Evolutionary conservation across 2,888 invertebrate species (phyloP).

Genomic region (Alviniconcha strummeri): DNA sequence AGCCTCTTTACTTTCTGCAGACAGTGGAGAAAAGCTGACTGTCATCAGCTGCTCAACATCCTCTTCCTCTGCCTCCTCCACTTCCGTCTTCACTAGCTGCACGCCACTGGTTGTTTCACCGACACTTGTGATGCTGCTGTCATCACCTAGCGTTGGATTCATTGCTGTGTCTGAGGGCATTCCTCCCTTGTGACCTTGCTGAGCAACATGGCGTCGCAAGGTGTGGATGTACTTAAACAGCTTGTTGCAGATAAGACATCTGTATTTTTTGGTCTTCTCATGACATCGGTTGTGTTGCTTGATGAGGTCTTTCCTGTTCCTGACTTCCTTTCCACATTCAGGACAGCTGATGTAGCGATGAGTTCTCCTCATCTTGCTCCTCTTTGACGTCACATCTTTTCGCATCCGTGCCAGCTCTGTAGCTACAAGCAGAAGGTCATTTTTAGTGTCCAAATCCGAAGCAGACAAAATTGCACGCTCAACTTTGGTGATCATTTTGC

Average conservation of each 20-base stretch:
- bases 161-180: not conserved
- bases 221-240: conserved; percentile 30
- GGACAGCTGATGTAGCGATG: conserved; percentile 31
- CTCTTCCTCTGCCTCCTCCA: not conserved
- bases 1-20: not conserved
- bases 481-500: conserved; percentile 26
- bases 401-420: conserved; percentile 29
- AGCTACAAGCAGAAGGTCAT: conserved; percentile 25
- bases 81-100: not conserved
- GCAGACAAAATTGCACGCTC: conserved; percentile 21
- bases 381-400: conserved; percentile 22
- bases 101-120: not conserved
- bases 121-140: not conserved
- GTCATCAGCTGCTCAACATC: not conserved
- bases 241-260: conserved; percentile 26
- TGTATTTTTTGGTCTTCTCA: conserved; percentile 27
- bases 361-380: conserved; percentile 12
- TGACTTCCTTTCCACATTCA: conserved; percentile 24
- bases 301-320: conserved; percentile 29
- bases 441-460: not conserved
- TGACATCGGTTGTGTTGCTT: conserved; percentile 32
- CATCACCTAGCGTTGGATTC: not conserved
- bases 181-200: conserved; percentile 21
- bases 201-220: conserved; percentile 19
- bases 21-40: not conserved